Conservation (phyloP, 2,113 vertebrate species). For the Dermatemys mawii region DNA sequence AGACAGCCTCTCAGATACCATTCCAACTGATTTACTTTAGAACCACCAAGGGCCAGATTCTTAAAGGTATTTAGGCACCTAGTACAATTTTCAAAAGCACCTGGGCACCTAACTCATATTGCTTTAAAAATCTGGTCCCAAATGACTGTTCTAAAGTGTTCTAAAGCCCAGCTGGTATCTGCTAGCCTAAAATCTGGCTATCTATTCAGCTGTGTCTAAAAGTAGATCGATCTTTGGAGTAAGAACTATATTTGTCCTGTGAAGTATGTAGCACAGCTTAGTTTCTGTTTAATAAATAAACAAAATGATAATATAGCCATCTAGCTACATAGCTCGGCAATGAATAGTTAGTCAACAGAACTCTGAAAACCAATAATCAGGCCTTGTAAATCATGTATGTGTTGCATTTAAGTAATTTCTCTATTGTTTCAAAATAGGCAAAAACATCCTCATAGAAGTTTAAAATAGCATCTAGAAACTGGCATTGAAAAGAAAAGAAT, state of each 20-base stretch:
- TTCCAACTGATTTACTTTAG: not conserved
- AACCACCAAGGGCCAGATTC: no score
- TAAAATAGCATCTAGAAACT: not conserved
- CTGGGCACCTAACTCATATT: not conserved
- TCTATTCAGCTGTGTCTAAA: no score
- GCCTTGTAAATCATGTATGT: not conserved
- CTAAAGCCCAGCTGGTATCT: no score
- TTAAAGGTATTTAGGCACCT: no score
- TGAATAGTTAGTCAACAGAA: not conserved
- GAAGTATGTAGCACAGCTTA: not conserved
- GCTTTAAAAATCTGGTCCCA: not conserved
- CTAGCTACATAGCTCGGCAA: not conserved
- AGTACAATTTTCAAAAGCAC: no score
- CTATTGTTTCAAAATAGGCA: not conserved
- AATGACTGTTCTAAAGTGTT: not conserved
- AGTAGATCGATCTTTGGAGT: no score
- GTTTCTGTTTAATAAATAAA: not conserved
- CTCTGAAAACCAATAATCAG: not conserved
- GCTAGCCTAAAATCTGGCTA: no score
- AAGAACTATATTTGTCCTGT: no score
- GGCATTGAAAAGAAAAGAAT: not conserved
- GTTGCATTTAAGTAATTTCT: not conserved
- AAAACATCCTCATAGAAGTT: not conserved
- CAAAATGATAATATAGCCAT: not conserved
- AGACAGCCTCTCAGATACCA: not conserved